A percentile compares a stretch with the other conserved stretches of the same genome.
Evolutionary conservation across 2,113 vertebrate species (phyloP).

Genomic region (Balaeniceps rex): DNA sequence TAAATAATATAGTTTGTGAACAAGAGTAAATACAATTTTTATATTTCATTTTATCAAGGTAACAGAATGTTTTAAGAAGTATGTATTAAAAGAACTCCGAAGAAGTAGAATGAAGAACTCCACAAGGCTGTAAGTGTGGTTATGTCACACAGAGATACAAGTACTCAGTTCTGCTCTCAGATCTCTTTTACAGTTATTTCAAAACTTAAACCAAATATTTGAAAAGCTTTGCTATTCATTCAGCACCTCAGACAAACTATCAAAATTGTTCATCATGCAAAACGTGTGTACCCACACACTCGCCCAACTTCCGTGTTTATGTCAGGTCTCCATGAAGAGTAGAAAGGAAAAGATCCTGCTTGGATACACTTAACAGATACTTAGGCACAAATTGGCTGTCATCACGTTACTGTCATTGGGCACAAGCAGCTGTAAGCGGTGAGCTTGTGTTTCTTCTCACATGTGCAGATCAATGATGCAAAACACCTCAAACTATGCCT

Average conservation of each 20-base stretch:
- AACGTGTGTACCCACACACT: not conserved
- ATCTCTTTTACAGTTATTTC: not conserved
- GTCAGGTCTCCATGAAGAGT: not conserved
- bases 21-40: not conserved
- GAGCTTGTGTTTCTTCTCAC: not conserved
- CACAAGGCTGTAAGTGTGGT: not conserved
- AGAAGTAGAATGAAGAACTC: not conserved
- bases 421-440: not conserved
- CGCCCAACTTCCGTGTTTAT: accelerated
- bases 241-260: not conserved
- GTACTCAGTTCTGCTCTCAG: not conserved
- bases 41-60: not conserved
- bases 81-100: not conserved
- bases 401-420: not conserved
- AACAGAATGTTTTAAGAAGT: not conserved
- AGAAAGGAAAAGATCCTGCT: not conserved
- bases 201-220: not conserved
- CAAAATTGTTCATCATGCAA: not conserved
- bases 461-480: not conserved
- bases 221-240: not conserved
- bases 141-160: not conserved
- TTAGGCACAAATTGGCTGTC: not conserved
- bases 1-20: not conserved
- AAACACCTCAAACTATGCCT: not conserved
- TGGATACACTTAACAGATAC: not conserved